phyloP scores from a whole-genome alignment of 2,888 invertebrate species.

The Sminthurides aquaticus region DNA sequence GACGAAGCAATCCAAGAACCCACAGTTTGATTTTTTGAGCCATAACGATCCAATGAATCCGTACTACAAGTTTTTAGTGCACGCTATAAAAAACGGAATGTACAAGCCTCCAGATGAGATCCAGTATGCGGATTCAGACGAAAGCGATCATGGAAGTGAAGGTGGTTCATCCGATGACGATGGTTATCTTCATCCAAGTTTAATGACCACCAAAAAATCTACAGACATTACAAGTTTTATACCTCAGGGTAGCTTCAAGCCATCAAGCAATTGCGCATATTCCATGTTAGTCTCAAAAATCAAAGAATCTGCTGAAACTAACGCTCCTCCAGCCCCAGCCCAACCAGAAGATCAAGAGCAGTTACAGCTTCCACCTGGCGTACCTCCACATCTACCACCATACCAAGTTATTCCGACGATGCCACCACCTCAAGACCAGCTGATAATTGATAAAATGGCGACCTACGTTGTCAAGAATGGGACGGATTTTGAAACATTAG shows the following conservation, averaged over 20 bases:
- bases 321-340: not conserved
- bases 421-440: constrained; percentile 73
- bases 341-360: not conserved
- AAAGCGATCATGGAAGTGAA: constrained; percentile 10
- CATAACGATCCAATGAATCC: constrained; percentile 74
- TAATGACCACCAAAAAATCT: constrained; percentile 53
- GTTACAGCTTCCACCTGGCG: not conserved
- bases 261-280: constrained; percentile 60
- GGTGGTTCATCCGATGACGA: constrained; percentile 45
- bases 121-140: constrained; percentile 29
- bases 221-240: constrained; percentile 46
- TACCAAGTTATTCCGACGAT: constrained; percentile 43
- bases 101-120: constrained; percentile 50
- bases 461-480: constrained; percentile 94
- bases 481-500: constrained; percentile 80
- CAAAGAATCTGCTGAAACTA: constrained; percentile 52
- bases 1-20: constrained; percentile 89
- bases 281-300: constrained; percentile 80
- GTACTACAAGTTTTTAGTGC: constrained; percentile 67
- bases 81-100: constrained; percentile 61
- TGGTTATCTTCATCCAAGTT: constrained; percentile 73
- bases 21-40: constrained; percentile 86
- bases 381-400: not conserved
- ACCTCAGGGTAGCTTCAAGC: constrained; percentile 14
- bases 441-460: constrained; percentile 94